phyloP scores from a whole-genome alignment of 1,140 invertebrate genomes.

The Polypedilum vanderplanki region DNA sequence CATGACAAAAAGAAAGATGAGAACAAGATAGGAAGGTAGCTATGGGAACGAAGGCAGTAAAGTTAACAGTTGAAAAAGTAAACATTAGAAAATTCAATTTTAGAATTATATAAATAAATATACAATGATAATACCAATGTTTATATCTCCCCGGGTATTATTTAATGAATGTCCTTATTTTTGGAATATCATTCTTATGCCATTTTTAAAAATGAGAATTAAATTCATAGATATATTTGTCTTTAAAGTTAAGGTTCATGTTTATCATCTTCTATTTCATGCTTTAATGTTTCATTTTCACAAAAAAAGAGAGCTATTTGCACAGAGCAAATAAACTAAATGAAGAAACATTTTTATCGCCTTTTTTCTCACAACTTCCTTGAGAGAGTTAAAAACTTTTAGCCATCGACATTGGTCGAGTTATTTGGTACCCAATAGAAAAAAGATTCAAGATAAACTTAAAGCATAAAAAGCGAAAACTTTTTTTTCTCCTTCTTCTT shows the following conservation, averaged over 20 bases:
- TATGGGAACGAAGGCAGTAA: background rate
- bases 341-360: no score
- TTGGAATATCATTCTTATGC: background rate
- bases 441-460: slow-evolving; percentile 2
- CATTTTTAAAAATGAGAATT: no score
- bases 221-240: no score
- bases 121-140: background rate
- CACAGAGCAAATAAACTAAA: no score
- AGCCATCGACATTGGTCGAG: no score
- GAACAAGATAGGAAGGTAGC: background rate
- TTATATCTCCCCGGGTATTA: slow-evolving; percentile 10
- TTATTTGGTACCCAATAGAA: background rate
- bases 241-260: no score
- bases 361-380: no score
- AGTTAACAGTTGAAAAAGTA: background rate
- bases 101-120: slow-evolving; percentile 22
- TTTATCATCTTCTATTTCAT: no score
- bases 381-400: no score
- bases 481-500: background rate
- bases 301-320: no score
- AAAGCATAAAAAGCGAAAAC: background rate
- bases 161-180: slow-evolving; percentile 21
- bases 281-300: no score
- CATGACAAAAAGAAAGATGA: background rate
- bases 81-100: slow-evolving; percentile 28